phyloP scores from a whole-genome alignment of 2,113 vertebrate species.

The Clarias batrachus region DNA sequence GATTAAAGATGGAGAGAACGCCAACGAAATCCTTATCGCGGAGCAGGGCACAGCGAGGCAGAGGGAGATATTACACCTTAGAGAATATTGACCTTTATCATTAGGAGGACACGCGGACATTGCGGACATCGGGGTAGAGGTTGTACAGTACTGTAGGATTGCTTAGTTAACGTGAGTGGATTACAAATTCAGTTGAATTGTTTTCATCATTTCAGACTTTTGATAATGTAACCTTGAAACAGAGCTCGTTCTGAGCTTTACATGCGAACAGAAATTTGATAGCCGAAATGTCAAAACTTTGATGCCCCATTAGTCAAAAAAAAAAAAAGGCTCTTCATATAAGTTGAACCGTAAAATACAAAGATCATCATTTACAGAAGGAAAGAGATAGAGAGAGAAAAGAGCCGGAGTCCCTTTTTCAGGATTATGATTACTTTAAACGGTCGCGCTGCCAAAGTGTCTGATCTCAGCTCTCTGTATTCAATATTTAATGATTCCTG shows the following conservation, averaged over 20 bases:
- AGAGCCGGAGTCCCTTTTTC: background rate
- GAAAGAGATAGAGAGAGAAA: background rate
- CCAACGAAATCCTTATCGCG: background rate
- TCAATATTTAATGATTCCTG: constrained; percentile 2
- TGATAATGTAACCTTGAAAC: background rate
- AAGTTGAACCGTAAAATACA: background rate
- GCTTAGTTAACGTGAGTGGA: background rate
- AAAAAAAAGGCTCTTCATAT: background rate
- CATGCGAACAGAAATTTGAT: background rate
- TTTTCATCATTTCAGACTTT: background rate
- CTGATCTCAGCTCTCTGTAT: constrained; percentile 16
- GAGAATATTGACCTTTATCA: background rate
- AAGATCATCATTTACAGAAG: background rate
- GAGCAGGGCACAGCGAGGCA: background rate
- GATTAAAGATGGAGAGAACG: constrained; percentile 8
- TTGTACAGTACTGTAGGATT: background rate
- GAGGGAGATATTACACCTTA: background rate
- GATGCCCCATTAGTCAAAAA: background rate
- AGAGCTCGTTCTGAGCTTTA: background rate
- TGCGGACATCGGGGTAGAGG: background rate
- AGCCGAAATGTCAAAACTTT: background rate
- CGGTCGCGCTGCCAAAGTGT: background rate
- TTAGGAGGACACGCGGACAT: background rate
- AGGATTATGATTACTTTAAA: background rate
- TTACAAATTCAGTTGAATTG: background rate